Conservation (phyloP, 2,113 vertebrate genomes). For the Campylomormyrus numenius region DNA sequence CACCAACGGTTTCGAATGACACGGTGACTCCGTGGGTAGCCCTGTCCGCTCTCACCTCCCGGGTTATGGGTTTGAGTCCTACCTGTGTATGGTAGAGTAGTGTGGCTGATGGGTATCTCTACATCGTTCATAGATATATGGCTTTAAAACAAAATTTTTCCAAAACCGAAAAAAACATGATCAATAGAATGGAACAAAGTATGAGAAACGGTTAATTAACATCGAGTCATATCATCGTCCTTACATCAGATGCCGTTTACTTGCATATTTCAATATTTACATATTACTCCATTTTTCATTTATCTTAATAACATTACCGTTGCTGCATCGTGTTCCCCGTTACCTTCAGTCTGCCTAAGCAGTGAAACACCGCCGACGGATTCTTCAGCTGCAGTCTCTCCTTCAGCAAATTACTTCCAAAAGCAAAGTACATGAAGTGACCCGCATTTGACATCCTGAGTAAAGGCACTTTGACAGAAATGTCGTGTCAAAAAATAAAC, state of each 20-base stretch:
- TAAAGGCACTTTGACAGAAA: background rate
- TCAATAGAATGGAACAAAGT: background rate
- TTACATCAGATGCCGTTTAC: background rate
- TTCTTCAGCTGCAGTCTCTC: constrained; percentile 53
- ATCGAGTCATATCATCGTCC: background rate
- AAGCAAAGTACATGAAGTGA: constrained; percentile 58
- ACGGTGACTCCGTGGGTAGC: background rate
- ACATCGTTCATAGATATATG: background rate
- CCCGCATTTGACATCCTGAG: constrained; percentile 29
- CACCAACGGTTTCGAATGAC: background rate
- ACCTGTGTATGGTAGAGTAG: background rate
- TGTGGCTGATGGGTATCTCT: background rate
- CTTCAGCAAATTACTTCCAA: constrained; percentile 60
- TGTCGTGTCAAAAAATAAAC: background rate
- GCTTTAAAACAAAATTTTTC: background rate
- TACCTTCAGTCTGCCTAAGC: constrained; percentile 53
- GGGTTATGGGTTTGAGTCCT: background rate
- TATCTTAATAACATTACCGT: background rate
- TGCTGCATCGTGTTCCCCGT: background rate
- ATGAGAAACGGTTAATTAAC: background rate
- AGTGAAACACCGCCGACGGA: constrained; percentile 48
- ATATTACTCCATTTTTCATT: background rate
- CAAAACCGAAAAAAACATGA: background rate
- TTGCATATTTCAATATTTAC: background rate
- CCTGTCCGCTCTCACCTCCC: background rate